Evolutionary conservation across 2,797 vertebrate genomes (phyloP).

Genomic region (Pristis pectinata): DNA sequence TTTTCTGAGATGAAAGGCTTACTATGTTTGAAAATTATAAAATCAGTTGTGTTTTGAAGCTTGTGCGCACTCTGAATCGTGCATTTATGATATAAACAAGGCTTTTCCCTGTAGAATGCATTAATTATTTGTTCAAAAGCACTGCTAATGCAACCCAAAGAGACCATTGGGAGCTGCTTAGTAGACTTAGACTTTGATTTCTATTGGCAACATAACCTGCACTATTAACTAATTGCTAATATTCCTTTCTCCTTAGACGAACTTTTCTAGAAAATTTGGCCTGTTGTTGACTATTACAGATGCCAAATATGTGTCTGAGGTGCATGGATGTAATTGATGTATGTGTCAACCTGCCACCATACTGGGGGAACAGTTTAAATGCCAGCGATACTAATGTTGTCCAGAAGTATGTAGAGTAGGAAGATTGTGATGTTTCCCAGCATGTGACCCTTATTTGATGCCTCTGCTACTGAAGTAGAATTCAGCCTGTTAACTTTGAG

Average conservation of each 20-base stretch:
- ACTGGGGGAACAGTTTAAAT: too few relatives aligned
- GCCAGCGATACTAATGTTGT: too few relatives aligned
- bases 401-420: too few relatives aligned
- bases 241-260: background rate
- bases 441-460: too few relatives aligned
- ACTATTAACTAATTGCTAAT: background rate
- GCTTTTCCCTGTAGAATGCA: background rate
- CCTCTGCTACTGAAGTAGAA: too few relatives aligned
- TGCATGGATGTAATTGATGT: too few relatives aligned
- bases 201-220: background rate
- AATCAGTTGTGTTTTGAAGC: background rate
- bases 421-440: too few relatives aligned
- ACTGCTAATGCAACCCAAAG: background rate
- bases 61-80: background rate
- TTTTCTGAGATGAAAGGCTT: background rate
- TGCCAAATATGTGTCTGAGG: too few relatives aligned
- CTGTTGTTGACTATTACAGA: too few relatives aligned
- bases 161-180: background rate
- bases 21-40: background rate
- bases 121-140: constrained; percentile 25
- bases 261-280: too few relatives aligned
- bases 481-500: too few relatives aligned
- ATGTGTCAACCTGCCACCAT: too few relatives aligned
- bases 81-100: background rate
- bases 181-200: background rate